Percentiles rank a stretch among this genome's conserved stretches.
Conservation (phyloP, 2,797 vertebrate genomes). For the Staurois parvus region DNA sequence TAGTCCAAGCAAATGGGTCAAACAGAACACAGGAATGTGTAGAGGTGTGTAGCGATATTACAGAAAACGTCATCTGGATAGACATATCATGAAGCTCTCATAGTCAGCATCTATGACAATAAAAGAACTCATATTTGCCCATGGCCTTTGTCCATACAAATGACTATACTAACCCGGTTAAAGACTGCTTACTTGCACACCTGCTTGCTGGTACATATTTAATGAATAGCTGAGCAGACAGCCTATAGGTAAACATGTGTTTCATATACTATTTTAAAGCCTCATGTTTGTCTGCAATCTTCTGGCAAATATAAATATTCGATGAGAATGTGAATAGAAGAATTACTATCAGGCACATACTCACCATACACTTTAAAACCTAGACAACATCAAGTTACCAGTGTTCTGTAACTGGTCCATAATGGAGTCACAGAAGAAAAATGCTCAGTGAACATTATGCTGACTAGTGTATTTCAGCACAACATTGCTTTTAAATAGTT, state of each 20-base stretch:
- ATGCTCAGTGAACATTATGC: too few species aligned
- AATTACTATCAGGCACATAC: too few species aligned
- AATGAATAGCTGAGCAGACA: background rate
- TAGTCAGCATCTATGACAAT: background rate
- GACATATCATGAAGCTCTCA: background rate
- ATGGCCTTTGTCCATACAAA: background rate
- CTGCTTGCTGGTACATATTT: background rate
- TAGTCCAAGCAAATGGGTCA: conserved; percentile 21
- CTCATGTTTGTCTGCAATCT: too few species aligned
- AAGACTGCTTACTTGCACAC: background rate
- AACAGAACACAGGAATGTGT: background rate
- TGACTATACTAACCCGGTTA: background rate
- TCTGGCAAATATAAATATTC: too few species aligned
- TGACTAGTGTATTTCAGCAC: too few species aligned
- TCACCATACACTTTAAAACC: too few species aligned
- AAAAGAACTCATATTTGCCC: background rate
- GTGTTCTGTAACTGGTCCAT: too few species aligned
- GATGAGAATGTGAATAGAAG: too few species aligned
- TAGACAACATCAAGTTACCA: too few species aligned
- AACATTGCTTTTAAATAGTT: too few species aligned
- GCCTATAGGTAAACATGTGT: background rate
- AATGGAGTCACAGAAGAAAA: too few species aligned
- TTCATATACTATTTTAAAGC: background rate
- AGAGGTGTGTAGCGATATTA: background rate
- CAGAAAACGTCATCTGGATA: background rate